Conservation (phyloP, 2,888 invertebrate genomes). For the Gnatocerus cornutus region DNA sequence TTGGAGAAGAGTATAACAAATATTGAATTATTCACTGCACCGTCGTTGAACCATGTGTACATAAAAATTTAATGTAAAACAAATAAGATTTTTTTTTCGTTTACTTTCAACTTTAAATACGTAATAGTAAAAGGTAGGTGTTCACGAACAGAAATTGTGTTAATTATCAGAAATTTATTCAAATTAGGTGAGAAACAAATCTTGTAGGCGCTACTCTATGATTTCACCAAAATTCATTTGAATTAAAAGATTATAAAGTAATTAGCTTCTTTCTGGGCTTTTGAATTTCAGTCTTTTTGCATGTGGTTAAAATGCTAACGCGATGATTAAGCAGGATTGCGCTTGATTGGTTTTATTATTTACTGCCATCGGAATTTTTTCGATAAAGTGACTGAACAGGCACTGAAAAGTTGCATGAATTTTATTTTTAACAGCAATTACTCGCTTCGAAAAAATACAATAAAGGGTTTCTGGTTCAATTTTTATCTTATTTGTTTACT, state of each 20-base stretch:
- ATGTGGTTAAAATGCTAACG: neutral
- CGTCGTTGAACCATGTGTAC: constrained; percentile 31
- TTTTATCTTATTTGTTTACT: too few species aligned
- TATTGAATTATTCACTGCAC: constrained; percentile 37
- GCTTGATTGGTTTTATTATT: constrained; percentile 30
- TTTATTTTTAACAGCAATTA: neutral
- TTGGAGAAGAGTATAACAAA: constrained; percentile 28
- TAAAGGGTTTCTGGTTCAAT: too few species aligned
- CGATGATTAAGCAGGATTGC: constrained; percentile 26
- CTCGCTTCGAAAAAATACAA: neutral
- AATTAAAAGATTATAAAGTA: neutral
- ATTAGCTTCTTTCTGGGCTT: neutral
- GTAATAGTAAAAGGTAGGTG: constrained; percentile 33
- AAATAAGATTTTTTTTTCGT: constrained; percentile 7
- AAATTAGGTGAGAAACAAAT: constrained; percentile 25
- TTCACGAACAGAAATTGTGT: constrained; percentile 10
- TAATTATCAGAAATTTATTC: constrained; percentile 11
- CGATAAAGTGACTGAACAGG: neutral
- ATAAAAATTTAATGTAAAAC: constrained; percentile 18
- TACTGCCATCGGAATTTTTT: constrained; percentile 15
- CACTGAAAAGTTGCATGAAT: neutral
- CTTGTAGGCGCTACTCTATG: constrained; percentile 1
- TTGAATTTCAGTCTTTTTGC: constrained; percentile 6
- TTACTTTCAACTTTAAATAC: constrained; percentile 31
- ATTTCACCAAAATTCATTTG: neutral